Percentiles rank a stretch among this genome's conserved stretches.
Conservation (phyloP, 2,113 vertebrate genomes). For the Phainopepla nitens region DNA sequence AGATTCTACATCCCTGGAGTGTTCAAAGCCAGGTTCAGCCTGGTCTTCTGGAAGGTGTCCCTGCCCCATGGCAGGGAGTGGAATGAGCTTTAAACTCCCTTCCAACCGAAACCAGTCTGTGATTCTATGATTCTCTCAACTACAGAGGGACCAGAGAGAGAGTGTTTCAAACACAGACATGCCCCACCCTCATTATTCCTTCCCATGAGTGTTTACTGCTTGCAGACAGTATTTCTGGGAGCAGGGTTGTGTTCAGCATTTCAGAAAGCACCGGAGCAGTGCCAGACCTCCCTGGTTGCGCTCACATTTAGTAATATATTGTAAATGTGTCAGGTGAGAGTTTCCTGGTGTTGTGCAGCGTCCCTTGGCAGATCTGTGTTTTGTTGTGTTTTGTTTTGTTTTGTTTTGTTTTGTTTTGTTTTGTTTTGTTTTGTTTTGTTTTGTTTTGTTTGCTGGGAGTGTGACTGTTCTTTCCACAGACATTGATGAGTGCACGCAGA, state of each 20-base stretch:
- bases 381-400: too few species aligned
- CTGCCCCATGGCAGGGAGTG: neutral
- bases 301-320: neutral
- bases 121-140: neutral
- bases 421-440: neutral
- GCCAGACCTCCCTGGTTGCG: neutral
- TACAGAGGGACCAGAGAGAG: neutral
- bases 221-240: neutral
- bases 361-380: neutral
- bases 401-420: neutral
- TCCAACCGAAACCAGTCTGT: neutral
- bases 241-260: neutral
- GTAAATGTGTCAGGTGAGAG: neutral
- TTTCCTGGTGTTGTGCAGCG: neutral
- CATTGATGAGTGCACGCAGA: slow-evolving; percentile 90
- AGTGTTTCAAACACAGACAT: neutral
- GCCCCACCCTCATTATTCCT: neutral
- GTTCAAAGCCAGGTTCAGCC: neutral
- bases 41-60: neutral
- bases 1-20: neutral
- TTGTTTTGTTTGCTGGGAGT: neutral
- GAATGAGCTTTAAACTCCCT: neutral
- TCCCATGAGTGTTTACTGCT: neutral
- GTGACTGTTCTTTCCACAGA: slow-evolving; percentile 70
- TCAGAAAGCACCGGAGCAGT: neutral